Evolutionary conservation across 2,797 vertebrate genomes (phyloP), one percentile per base, ranked within the genome.

Genomic region (Poeciliopsis presidionis): DNA sequence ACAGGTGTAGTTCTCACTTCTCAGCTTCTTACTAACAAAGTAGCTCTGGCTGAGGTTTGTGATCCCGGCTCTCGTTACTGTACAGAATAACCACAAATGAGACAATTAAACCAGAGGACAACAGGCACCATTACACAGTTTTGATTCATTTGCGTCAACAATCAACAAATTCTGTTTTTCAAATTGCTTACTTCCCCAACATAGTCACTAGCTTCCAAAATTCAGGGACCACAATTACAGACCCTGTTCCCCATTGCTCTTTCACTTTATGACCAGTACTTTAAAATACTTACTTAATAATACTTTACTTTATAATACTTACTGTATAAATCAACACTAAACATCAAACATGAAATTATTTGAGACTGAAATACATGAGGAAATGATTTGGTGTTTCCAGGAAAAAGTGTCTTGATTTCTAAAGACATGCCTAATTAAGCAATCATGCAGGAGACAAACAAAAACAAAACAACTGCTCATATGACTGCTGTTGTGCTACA

Each of bases 401-500:
- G 57, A 84, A 84, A 36, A 5, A 2, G n/a, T 67, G 47, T 61
- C 49, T 13, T 30, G 22, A 83, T 73, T 5, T 47, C 39, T 81
- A 77, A 83, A 87, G 63, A 70, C 67, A 39, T 16, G 78, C 28
- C 72, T 81, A 77, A 81, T 71, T 86, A 77, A 90, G 83, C 78
- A 87, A 87, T 74, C 46, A 49, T 72, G 20, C 18, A 43, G 41
- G 16, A 82, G 73, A 92, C 86, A 90, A 90, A 53, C 90, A 87
- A 33, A 30, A 30, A 30, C 30, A 30, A 33, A 81, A 81, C 55
- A 82, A 72, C 43, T 2, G 22, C 6, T 55, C 8, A 22, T 20
- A 8, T 39, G n/a, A 43, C 45, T 67, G 46, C 12, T 55, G 16
- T 67, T 80, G 81, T 93, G 88, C 91, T 85, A 91, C 89, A 93